phyloP scores from a whole-genome alignment of 1,140 invertebrate species.

The Planococcus citri region DNA sequence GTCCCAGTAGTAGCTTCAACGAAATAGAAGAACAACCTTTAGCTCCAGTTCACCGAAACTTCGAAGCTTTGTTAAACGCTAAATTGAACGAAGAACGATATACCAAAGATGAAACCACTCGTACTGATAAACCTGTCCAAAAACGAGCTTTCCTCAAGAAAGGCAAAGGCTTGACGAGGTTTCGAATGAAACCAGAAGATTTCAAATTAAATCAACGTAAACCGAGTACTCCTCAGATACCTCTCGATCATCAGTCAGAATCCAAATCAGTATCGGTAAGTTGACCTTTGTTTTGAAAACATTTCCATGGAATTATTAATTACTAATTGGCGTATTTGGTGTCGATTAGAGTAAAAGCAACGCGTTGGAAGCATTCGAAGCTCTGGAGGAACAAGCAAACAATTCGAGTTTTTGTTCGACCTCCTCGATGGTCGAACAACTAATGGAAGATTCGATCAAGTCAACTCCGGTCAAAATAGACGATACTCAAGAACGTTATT shows the following conservation, averaged over 20 bases:
- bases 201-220: not conserved
- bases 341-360: constrained; percentile 29
- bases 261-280: too few relatives aligned
- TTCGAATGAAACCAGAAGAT: constrained; percentile 15
- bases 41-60: not conserved
- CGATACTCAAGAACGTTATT: not conserved
- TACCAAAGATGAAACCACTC: not conserved
- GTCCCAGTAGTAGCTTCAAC: not conserved
- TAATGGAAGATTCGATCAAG: constrained; percentile 38
- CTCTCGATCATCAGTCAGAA: not conserved
- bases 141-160: not conserved
- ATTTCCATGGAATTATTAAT: not conserved
- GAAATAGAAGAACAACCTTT: not conserved
- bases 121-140: not conserved
- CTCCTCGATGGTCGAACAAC: constrained; percentile 46
- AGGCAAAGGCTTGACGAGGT: not conserved
- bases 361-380: constrained; percentile 54
- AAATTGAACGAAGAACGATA: not conserved
- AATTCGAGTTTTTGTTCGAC: constrained; percentile 58
- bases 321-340: not conserved
- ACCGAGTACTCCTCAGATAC: not conserved
- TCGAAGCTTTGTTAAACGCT: not conserved
- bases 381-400: constrained; percentile 52
- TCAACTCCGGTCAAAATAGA: constrained; percentile 36
- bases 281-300: too few relatives aligned